Evolutionary conservation across 2,113 vertebrate species (phyloP), one percentile per base, ranked within the genome.

Genomic region (Neolamprologus longior): DNA sequence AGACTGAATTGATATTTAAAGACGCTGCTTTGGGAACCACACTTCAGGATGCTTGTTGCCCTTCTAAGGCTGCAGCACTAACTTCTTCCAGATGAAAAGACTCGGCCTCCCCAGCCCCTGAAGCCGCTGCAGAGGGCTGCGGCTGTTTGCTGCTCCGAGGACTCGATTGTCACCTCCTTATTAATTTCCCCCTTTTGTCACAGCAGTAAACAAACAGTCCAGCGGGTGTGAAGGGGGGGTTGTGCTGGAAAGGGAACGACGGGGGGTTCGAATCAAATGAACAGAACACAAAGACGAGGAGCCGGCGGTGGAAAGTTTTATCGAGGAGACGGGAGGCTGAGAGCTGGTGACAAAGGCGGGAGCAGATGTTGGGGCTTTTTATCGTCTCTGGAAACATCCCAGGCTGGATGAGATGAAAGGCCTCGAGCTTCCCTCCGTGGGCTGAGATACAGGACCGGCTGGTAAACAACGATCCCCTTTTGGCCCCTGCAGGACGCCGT

Each of bases 331-430:
- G 33, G 68, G 80, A 83, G 81, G 79, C 3, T 35, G 87, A 78
- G 85, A 81, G 37, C 14, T 53, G 55, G 61, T 19, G 90, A 93
- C 90, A 88, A 87, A 94, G 92, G 79, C 82, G 4, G 42, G 79
- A 95, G 95, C 96, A 96, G 94, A 95, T 96, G 95, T 95, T 93
- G 66, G 19, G 5, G 58, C 83, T 91, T 88, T 91, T 94, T 91
- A 94, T 93, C 92, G 7, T 84, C 86, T 88, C 47, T 92, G 88
- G 89, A 91, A 92, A 91, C 94, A 91, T 94, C 88, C 88, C 92
- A 66, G 84, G 35, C 91, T 90, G 93, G 47, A 80, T 8, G 68
- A 91, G 90, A 95, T 95, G 94, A 95, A 95, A 95, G 90, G 35
- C 80, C 54, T 21, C 31, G 33, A 63, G 89, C 54, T 85, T 79